These are phyloP conservation scores for Temnothorax rugatulus DNA, from an alignment of 2,888 invertebrate species.

Conservation along the genomic window DNA sequence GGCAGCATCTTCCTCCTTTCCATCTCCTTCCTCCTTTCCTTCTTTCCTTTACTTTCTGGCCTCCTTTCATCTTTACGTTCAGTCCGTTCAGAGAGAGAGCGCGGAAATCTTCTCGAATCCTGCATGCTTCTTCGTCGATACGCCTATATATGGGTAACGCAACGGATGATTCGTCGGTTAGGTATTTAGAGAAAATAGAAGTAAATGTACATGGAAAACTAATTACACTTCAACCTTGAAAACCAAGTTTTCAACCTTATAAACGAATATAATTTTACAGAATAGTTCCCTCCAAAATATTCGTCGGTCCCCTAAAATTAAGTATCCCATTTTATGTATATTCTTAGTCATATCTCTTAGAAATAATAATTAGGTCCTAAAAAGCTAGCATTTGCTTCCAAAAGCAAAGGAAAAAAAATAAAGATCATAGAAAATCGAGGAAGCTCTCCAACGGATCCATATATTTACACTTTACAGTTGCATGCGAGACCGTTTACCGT, in stretches of 20 bases:
- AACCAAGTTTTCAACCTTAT: neutral
- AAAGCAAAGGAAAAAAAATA: slow-evolving; percentile 71
- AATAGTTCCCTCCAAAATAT: neutral
- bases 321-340: neutral
- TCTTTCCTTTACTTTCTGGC: slow-evolving; percentile 9
- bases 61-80: slow-evolving; percentile 43
- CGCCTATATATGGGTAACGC: slow-evolving; percentile 31
- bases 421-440: slow-evolving; percentile 80
- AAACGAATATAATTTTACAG: neutral
- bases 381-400: neutral
- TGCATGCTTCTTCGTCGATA: slow-evolving; percentile 40
- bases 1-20: slow-evolving; percentile 42
- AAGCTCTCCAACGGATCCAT: slow-evolving; percentile 44
- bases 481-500: slow-evolving; percentile 61
- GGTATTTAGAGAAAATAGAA: slow-evolving; percentile 64
- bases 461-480: slow-evolving; percentile 59
- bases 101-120: neutral
- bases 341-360: neutral
- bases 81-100: slow-evolving; percentile 24
- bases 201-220: neutral
- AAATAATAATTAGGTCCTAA: neutral
- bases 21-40: slow-evolving; percentile 33
- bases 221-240: neutral
- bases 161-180: slow-evolving; percentile 64
- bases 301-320: neutral